phyloP scores from a whole-genome alignment of 1,140 invertebrate species.

The Ips typographus region DNA sequence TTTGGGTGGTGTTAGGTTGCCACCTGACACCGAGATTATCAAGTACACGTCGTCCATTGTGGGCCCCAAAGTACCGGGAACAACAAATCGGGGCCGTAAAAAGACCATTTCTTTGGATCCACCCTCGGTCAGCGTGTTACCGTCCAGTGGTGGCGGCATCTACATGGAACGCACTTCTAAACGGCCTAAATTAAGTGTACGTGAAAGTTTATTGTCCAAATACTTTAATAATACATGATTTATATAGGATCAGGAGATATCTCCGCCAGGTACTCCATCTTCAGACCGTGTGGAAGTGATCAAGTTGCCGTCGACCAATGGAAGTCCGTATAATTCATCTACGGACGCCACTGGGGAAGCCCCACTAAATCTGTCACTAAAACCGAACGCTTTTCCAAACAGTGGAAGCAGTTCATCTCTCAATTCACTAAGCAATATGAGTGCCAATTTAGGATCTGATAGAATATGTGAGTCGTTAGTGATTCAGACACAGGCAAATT shows the following conservation, averaged over 20 bases:
- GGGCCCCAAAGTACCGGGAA: constrained; percentile 78
- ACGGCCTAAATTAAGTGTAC: constrained; percentile 52
- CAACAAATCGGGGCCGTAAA: constrained; percentile 78
- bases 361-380: constrained; percentile 79
- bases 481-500: background rate
- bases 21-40: constrained; percentile 87
- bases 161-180: constrained; percentile 57
- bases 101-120: constrained; percentile 84
- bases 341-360: constrained; percentile 65
- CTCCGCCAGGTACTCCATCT: constrained; percentile 39
- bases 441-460: constrained; percentile 54
- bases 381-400: constrained; percentile 59
- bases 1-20: constrained; percentile 75
- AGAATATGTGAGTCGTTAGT: constrained; percentile 53
- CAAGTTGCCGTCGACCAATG: constrained; percentile 64
- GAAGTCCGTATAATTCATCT: constrained; percentile 45
- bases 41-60: constrained; percentile 84
- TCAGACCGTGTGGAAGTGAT: constrained; percentile 75
- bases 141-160: constrained; percentile 50
- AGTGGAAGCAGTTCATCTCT: constrained; percentile 56
- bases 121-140: constrained; percentile 70
- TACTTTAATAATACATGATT: background rate
- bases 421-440: constrained; percentile 60
- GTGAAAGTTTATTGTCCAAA: constrained; percentile 13
- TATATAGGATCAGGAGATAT: constrained; percentile 39